These are phyloP conservation scores for Cynaeus angustus DNA, from an alignment of 2,888 invertebrate genomes.

Conservation along the genomic window DNA sequence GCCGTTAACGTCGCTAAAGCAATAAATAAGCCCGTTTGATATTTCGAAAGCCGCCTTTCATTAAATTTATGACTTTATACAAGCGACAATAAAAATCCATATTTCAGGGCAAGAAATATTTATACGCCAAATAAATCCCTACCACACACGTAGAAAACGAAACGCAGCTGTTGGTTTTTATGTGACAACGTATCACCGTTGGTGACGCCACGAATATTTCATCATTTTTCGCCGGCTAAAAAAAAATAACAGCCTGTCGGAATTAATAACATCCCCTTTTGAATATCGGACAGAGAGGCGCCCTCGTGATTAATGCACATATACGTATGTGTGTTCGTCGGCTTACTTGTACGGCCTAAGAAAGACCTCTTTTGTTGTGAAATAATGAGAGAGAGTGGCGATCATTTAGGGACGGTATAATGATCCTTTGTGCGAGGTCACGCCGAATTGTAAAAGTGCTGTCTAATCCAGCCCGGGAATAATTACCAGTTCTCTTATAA, in stretches of 20 bases:
- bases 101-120: constrained; percentile 64
- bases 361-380: constrained; percentile 49
- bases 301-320: constrained; percentile 3
- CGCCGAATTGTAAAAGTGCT: constrained; percentile 60
- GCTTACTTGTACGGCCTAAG: constrained; percentile 26
- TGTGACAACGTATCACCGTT: constrained; percentile 38
- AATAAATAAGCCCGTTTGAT: constrained; percentile 62
- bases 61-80: constrained; percentile 66
- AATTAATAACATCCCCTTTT: constrained; percentile 13
- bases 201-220: constrained; percentile 40
- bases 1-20: constrained; percentile 59
- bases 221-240: constrained; percentile 26
- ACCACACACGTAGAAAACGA: constrained; percentile 52
- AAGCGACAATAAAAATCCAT: constrained; percentile 65
- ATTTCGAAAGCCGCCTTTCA: constrained; percentile 62
- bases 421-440: constrained; percentile 58
- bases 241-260: constrained; percentile 9
- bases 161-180: constrained; percentile 51
- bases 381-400: constrained; percentile 54
- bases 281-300: constrained; percentile 1
- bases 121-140: constrained; percentile 57
- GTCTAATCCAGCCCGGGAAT: constrained; percentile 59
- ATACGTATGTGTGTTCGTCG: constrained; percentile 22
- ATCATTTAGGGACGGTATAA: constrained; percentile 57
- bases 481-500: constrained; percentile 57